phyloP scores from a whole-genome alignment of 1,140 invertebrate genomes.

The Colletes latitarsis region DNA sequence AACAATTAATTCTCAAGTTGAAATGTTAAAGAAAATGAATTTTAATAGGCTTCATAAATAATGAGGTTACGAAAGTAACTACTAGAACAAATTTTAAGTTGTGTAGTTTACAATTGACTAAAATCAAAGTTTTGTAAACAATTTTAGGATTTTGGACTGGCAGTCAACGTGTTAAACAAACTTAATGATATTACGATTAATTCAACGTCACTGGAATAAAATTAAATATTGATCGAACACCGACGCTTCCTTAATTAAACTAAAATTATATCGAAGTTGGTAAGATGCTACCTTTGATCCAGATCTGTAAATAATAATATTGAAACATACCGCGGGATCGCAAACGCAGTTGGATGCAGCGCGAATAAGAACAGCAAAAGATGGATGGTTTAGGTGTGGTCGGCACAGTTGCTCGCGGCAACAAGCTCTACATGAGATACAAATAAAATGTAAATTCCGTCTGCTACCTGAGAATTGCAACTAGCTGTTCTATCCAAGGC shows the following conservation, averaged over 20 bases:
- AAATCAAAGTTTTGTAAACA: no score
- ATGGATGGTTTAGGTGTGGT: constrained; percentile 34
- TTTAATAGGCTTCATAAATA: no score
- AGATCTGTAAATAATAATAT: not conserved
- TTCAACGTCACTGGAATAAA: no score
- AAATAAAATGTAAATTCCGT: constrained; percentile 46
- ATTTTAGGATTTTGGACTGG: no score
- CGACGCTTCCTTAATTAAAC: not conserved
- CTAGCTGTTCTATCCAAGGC: constrained; percentile 20
- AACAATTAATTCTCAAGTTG: no score
- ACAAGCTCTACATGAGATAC: constrained; percentile 22
- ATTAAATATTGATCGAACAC: not conserved
- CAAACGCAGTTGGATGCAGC: not conserved
- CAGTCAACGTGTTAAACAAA: no score
- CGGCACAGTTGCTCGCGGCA: not conserved
- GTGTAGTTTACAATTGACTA: no score
- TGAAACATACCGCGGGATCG: not conserved
- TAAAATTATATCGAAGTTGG: not conserved
- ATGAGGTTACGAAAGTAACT: no score
- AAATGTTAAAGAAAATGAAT: no score
- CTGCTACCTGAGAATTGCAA: constrained; percentile 20
- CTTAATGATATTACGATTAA: no score
- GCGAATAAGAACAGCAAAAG: not conserved
- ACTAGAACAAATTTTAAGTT: no score
- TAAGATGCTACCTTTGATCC: not conserved